Evolutionary conservation across 2,888 invertebrate species (phyloP), one percentile per base, ranked within the genome.

Genomic region (Phragmatobia fuliginosa): DNA sequence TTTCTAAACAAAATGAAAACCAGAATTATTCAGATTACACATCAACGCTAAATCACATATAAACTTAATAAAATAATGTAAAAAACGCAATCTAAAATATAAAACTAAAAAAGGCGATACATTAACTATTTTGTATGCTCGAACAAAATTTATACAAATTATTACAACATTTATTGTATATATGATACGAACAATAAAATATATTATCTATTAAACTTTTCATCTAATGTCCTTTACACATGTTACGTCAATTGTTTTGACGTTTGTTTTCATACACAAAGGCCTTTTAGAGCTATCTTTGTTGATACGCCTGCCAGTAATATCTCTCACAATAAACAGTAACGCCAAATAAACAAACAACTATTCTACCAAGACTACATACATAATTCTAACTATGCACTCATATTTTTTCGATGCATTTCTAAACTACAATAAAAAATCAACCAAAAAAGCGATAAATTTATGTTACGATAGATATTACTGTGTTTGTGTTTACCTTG

Each of bases 241-340:
- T 0, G 66, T 74, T 76, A 78, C 67, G 66, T 76, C 71, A 79
- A 71, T 69, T 71, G 52, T 68, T 75, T 69, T 72, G 67, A 73
- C 68, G 65, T 62, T 81, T 52, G 33, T 52, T 72, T 72, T 61
- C 68, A 79, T 66, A 71, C 74, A 71, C 67, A 80, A 76, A 71
- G 73, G 66, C 71, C n/a, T 63, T 76, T 80, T 71, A 69, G 49
- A 65, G 61, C 52, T 36, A 33, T 68, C 77, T 75, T 69, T 77
- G 62, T 67, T 69, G 68, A 73, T 71, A 67, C 69, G 66, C 71
- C 61, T 74, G 61, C 67, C 60, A 65, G 60, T 66, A 64, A 68
- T 71, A 74, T 64, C 70, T 31, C 28, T 67, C 63, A 73, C 62
- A 74, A 62, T 70, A 73, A 69, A 70, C 68, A 67, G 60, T n/a